These are phyloP conservation scores for Cydia strobilella DNA, from an alignment of 1,140 invertebrate species.

Conservation along the genomic window DNA sequence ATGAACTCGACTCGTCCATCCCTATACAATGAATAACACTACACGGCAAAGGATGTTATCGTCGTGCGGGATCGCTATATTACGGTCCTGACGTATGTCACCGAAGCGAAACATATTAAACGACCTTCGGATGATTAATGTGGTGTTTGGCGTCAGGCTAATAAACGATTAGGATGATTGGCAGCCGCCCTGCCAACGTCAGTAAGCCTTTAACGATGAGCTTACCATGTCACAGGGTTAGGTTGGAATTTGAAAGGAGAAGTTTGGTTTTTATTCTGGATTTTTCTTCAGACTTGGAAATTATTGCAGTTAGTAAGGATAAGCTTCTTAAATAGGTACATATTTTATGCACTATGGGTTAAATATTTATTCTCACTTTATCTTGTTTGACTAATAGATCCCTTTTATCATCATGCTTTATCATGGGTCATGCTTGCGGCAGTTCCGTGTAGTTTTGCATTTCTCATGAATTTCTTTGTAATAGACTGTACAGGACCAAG, in stretches of 20 bases:
- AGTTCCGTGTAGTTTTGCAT: too few relatives aligned
- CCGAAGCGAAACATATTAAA: conserved; percentile 10
- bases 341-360: too few relatives aligned
- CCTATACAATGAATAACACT: neutral
- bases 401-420: too few relatives aligned
- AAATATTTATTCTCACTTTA: too few relatives aligned
- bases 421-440: too few relatives aligned
- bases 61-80: neutral
- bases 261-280: neutral
- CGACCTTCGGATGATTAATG: conserved; percentile 10
- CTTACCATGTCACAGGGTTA: neutral
- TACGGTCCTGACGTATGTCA: neutral
- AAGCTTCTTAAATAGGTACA: too few relatives aligned
- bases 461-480: too few relatives aligned
- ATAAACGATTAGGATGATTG: conserved; percentile 11
- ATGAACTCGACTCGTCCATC: neutral
- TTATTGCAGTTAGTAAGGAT: too few relatives aligned
- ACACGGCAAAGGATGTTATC: conserved; percentile 6
- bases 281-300: too few relatives aligned
- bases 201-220: conserved; percentile 11
- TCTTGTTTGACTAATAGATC: too few relatives aligned
- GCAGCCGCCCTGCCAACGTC: neutral
- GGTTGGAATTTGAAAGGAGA: neutral
- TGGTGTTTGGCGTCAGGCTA: neutral
- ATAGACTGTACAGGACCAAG: too few relatives aligned